Base-by-base conservation (phyloP, 2,113 vertebrate species). In the Perognathus longimembris region DNA sequence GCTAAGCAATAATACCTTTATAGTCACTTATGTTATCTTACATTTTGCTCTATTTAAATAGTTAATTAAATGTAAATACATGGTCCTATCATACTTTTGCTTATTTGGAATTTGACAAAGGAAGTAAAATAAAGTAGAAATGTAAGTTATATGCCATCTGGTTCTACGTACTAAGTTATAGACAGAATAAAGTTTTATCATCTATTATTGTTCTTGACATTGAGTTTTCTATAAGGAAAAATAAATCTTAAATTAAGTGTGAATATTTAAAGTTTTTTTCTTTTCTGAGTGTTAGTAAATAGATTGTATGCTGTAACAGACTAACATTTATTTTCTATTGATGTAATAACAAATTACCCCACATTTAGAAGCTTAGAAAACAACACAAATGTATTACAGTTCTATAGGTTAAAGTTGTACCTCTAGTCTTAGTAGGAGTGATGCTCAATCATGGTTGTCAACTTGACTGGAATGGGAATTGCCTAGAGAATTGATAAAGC, bases 21-120 rank as follows among this genome's bases (percentile, higher is more conserved):
- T 40, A 79, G 20, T 2, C 4, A 71, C 32, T 1, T 32, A 63
- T 10, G 9, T 69, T 82, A 40, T 34, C 59, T 78, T 59, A n/a
- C 76, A 24, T 85, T 88, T 91, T 67, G 36, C 20, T 61, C 42
- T 88, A 14, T 64, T 94, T 76, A 78, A 85, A 82, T 64, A 77
- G 59, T 57, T 30, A 73, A 40, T 81, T 87, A 66, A 54, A 86
- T 78, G 85, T 61, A 78, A 77, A 34, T 76, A 76, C n/a, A 78
- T 8, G 73, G 32, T 38, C 14, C 42, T 90, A 69, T n/a, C 78
- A 38, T 66, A n/a, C 42, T 64, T 88, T 73, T 69, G 42, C 59
- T 85, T 64, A 20, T 64, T 32, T 4, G 32, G 42, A 75, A 24
- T n/a, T 75, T 95, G 54, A 32, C n/a, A 74, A 84, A 76, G 45